Evolutionary conservation across 2,113 vertebrate genomes (phyloP).

Genomic region (Spizaetus ornatus): DNA sequence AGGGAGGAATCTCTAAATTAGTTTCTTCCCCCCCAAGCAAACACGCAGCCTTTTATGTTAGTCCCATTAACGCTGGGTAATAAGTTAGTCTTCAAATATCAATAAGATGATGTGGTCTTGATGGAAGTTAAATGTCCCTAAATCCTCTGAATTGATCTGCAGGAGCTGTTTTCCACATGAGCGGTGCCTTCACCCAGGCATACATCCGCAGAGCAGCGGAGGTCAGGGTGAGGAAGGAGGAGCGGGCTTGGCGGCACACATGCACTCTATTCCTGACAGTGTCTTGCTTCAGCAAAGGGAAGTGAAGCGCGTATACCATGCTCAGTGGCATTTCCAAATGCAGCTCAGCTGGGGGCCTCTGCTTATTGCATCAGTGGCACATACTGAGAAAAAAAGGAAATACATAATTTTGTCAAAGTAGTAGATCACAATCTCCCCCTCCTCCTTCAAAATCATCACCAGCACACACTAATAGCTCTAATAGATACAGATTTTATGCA

Average conservation of each 20-base stretch:
- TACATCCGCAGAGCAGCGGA: slow-evolving; percentile 72
- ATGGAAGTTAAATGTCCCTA: slow-evolving; percentile 78
- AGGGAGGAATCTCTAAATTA: slow-evolving; percentile 55
- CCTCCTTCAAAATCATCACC: slow-evolving; percentile 72
- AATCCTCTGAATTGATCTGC: slow-evolving; percentile 77
- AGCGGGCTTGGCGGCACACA: slow-evolving; percentile 66
- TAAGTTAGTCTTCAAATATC: slow-evolving; percentile 69
- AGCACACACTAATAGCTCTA: slow-evolving; percentile 81
- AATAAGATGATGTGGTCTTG: slow-evolving; percentile 63
- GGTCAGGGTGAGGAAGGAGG: slow-evolving; percentile 76
- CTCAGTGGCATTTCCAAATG: slow-evolving; percentile 95
- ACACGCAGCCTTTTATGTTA: slow-evolving; percentile 8
- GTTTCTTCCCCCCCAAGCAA: neutral
- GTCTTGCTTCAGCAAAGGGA: slow-evolving; percentile 77
- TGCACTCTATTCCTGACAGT: slow-evolving; percentile 78
- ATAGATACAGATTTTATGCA: slow-evolving; percentile 84
- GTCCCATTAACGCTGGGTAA: slow-evolving; percentile 58
- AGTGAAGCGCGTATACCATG: slow-evolving; percentile 87
- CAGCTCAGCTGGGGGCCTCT: slow-evolving; percentile 85
- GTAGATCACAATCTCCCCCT: slow-evolving; percentile 73
- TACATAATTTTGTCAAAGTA: slow-evolving; percentile 84
- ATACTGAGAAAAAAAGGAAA: slow-evolving; percentile 72
- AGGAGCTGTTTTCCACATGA: slow-evolving; percentile 80
- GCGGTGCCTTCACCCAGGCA: slow-evolving; percentile 63
- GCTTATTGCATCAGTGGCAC: slow-evolving; percentile 83